Conservation (phyloP, 1,140 invertebrate genomes). For the Hyles euphorbiae region DNA sequence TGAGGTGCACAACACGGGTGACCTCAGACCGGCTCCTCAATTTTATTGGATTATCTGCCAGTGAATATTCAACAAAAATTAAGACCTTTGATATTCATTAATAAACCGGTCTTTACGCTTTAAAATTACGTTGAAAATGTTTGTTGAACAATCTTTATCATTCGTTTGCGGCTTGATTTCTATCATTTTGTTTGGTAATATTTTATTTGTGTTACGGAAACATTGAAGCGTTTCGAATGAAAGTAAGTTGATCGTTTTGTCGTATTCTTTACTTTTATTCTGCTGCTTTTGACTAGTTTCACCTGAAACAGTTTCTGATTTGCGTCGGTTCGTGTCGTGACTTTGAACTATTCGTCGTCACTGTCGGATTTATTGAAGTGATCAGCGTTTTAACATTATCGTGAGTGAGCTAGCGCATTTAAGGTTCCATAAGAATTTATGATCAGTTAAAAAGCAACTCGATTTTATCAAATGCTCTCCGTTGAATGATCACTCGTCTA, state of each 20-base stretch:
- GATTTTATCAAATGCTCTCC: too few relatives aligned
- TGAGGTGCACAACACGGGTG: slow-evolving; percentile 25
- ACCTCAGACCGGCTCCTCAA: slow-evolving; percentile 23
- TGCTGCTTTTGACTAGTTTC: slow-evolving; percentile 30
- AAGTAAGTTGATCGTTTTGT: slow-evolving; percentile 16
- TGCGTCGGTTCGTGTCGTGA: slow-evolving; percentile 37
- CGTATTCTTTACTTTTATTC: slow-evolving; percentile 12
- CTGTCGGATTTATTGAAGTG: slow-evolving; percentile 26
- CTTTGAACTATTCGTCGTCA: slow-evolving; percentile 25
- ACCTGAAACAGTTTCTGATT: slow-evolving; percentile 30
- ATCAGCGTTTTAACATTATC: slow-evolving; percentile 38
- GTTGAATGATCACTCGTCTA: too few relatives aligned
- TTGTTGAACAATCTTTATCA: slow-evolving; percentile 9
- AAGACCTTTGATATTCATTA: slow-evolving; percentile 22
- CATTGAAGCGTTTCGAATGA: slow-evolving; percentile 8
- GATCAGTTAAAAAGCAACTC: not conserved
- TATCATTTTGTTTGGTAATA: not conserved
- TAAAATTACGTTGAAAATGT: not conserved
- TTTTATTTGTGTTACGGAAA: slow-evolving; percentile 3
- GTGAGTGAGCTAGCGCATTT: slow-evolving; percentile 27
- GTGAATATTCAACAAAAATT: slow-evolving; percentile 12
- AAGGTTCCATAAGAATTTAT: not conserved
- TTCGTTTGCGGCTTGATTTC: not conserved
- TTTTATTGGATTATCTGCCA: slow-evolving; percentile 24
- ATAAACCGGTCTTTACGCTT: too few relatives aligned